Conservation (phyloP, 2,888 invertebrate species). For the Synergus gifuensis region DNA sequence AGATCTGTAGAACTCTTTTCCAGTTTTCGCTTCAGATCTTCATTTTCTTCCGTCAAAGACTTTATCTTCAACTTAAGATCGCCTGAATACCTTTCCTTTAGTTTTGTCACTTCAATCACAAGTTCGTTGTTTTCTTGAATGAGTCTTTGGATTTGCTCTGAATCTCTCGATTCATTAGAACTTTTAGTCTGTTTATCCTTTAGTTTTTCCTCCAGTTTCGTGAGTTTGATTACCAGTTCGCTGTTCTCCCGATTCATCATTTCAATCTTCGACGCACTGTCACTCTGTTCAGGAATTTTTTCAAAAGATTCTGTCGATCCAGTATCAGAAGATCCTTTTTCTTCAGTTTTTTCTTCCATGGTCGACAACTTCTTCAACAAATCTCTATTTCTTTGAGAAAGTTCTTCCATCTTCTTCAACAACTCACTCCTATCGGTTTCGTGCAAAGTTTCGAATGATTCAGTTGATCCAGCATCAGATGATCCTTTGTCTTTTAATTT, state of each 20-base stretch:
- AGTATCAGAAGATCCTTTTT: slow-evolving; percentile 73
- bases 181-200: slow-evolving; percentile 44
- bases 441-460: slow-evolving; percentile 68
- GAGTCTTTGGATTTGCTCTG: slow-evolving; percentile 43
- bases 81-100: slow-evolving; percentile 57
- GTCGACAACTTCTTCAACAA: slow-evolving; percentile 62
- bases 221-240: slow-evolving; percentile 69
- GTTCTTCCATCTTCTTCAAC: slow-evolving; percentile 64
- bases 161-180: slow-evolving; percentile 33
- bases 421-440: slow-evolving; percentile 63
- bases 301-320: slow-evolving; percentile 76
- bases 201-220: slow-evolving; percentile 69
- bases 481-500: slow-evolving; percentile 80
- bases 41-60: slow-evolving; percentile 56
- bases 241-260: slow-evolving; percentile 68
- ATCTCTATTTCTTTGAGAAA: slow-evolving; percentile 63
- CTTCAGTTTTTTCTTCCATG: slow-evolving; percentile 67
- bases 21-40: slow-evolving; percentile 49
- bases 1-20: slow-evolving; percentile 44
- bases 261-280: slow-evolving; percentile 64
- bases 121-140: slow-evolving; percentile 62
- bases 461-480: slow-evolving; percentile 68
- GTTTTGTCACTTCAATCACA: slow-evolving; percentile 61
- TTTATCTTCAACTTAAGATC: slow-evolving; percentile 53
- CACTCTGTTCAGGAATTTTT: slow-evolving; percentile 69